Base-by-base conservation (phyloP, 2,888 invertebrate species). In the Athetis lepigone region DNA sequence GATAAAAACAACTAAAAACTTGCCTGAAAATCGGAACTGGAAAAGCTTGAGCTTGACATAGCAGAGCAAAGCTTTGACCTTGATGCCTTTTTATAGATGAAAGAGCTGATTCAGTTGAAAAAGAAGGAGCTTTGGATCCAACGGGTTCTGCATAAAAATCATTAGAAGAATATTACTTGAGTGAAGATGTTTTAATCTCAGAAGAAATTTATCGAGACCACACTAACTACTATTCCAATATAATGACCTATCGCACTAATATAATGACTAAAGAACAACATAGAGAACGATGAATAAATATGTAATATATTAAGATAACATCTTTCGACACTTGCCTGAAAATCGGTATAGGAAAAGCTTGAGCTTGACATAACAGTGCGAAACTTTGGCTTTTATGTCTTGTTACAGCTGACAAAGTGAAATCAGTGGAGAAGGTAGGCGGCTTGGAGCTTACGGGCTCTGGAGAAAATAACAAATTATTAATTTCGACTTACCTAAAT, bases 1-100 rank as follows among this genome's bases (percentile, higher is more conserved):
- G 68, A 70, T 61, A 52, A 69, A 64, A 63, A 58, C 49, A 71
- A 75, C 68, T 50, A 39, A 56, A 64, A 84, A 93, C 94, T 95
- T 96, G 97, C 97, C 97, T 96, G 95, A 96, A 96, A 75, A 95
- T 88, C 52, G 97, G 97, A 69, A 96, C 95, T 55, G 97, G 97
- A 92, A 95, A 97, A 70, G 96, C 97, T 91, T 97, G 97, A 69
- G 97, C 97, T 89, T 97, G 96, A 89, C 97, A 97, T 45, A 96
- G 92, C 72, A 97, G 85, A 45, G 95, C 96, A 88, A 96, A 96
- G 85, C 95, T 95, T 86, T 95, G 95, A 74, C 89, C 92, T 82
- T 95, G 90, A 43, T 92, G 90, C 74, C 96, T 95, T 75, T 95
- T 95, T 87, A 96, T 95, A 46, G 96, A 96, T 78, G 96, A 96